Conservation (phyloP, 2,888 invertebrate genomes). For the Caenorhabditis macrosperma region DNA sequence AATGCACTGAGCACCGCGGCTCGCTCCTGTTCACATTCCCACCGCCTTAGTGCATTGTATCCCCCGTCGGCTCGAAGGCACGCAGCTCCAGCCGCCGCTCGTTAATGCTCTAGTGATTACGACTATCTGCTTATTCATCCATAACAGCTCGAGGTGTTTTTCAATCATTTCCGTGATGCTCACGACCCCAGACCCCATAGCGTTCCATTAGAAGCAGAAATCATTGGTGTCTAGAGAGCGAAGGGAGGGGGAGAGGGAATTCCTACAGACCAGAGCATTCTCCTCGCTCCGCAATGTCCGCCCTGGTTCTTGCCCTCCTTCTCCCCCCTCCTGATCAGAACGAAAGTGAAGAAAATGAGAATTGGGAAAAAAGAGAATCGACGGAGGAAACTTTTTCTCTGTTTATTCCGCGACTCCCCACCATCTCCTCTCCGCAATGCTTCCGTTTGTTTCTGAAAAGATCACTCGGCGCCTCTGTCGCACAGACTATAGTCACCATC, state of each 20-base stretch:
- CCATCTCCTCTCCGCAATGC: not conserved
- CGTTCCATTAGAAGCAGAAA: too few relatives aligned
- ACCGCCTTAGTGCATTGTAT: not conserved
- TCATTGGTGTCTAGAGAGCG: too few relatives aligned
- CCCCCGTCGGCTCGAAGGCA: too few relatives aligned
- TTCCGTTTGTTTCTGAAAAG: not conserved
- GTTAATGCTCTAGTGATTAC: too few relatives aligned
- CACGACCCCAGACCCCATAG: too few relatives aligned
- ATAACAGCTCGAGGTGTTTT: not conserved
- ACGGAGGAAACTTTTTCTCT: conserved; percentile 9
- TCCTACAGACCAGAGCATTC: not conserved
- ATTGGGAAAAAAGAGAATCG: not conserved
- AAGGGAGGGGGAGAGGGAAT: not conserved
- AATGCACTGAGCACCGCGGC: not conserved
- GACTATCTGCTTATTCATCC: too few relatives aligned
- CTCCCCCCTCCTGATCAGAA: not conserved
- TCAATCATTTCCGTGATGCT: too few relatives aligned
- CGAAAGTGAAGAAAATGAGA: not conserved
- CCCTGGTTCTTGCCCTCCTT: not conserved
- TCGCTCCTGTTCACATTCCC: not conserved
- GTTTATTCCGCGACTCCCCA: conserved; percentile 11
- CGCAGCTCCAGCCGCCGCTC: too few relatives aligned
- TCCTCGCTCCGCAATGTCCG: not conserved
- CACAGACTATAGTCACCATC: not conserved
- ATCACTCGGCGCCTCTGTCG: too few relatives aligned